phyloP scores from a whole-genome alignment of 2,888 invertebrate genomes.

The Hipparchia sbordonii region DNA sequence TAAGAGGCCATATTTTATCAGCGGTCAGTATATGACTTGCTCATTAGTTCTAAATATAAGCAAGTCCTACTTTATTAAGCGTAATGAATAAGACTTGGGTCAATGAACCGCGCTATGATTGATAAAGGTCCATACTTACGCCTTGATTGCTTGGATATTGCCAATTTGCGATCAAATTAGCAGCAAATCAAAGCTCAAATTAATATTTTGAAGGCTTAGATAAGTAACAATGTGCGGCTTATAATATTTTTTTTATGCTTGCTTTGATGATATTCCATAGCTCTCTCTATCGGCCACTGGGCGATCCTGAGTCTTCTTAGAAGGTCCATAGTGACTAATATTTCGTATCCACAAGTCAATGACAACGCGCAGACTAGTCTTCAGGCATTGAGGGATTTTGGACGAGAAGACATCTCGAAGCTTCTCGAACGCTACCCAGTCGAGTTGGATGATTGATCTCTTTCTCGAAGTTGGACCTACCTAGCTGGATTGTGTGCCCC shows the following conservation, averaged over 20 bases:
- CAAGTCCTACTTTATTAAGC: conserved; percentile 38
- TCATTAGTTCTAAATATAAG: conserved; percentile 34
- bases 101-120: conserved; percentile 43
- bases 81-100: conserved; percentile 42
- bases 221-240: not conserved
- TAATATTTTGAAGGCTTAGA: not conserved
- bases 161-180: not conserved
- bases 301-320: too few relatives aligned
- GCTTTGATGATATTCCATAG: too few relatives aligned
- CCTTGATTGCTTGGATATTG: not conserved
- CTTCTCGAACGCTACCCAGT: too few relatives aligned
- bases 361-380: too few relatives aligned
- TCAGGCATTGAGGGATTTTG: too few relatives aligned
- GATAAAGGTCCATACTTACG: conserved; percentile 25
- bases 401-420: too few relatives aligned
- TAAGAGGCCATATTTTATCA: conserved; percentile 24
- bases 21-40: conserved; percentile 25
- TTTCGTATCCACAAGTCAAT: too few relatives aligned
- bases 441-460: too few relatives aligned
- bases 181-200: not conserved
- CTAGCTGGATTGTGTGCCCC: too few relatives aligned
- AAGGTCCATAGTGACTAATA: too few relatives aligned
- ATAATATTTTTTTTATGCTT: not conserved
- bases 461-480: too few relatives aligned
- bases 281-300: too few relatives aligned